Conservation (phyloP, 1,140 invertebrate genomes). For the Lepidurus packardi region DNA sequence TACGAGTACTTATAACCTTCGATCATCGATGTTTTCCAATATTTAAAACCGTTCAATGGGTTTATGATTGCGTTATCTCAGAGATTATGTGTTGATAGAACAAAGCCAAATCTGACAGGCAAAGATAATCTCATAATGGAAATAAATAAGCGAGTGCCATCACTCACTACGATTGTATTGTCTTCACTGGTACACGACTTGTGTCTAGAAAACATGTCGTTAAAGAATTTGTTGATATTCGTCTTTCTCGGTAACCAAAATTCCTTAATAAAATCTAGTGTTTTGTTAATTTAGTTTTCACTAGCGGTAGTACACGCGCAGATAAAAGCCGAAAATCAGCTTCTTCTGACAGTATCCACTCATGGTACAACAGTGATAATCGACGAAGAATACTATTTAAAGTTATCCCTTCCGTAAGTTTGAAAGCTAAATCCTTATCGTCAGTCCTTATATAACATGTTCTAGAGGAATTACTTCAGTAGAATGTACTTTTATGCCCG, state of each 20-base stretch:
- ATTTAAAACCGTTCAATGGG: neutral
- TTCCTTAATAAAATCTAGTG: neutral
- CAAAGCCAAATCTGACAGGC: too few species aligned
- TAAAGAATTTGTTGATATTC: neutral
- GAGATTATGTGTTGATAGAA: neutral
- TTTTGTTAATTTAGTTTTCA: neutral
- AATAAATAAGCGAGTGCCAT: too few species aligned
- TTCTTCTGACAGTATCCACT: neutral
- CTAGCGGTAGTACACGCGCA: neutral
- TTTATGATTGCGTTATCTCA: neutral
- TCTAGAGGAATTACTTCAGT: neutral
- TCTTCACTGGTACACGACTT: too few species aligned
- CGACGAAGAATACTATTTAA: slow-evolving; percentile 27
- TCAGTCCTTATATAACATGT: neutral
- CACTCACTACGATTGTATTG: too few species aligned
- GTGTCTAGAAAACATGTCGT: neutral
- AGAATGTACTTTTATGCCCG: neutral
- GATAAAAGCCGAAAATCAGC: neutral
- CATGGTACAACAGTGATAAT: slow-evolving; percentile 25
- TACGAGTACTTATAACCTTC: neutral
- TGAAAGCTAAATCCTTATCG: neutral
- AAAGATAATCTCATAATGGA: too few species aligned
- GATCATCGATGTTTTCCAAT: neutral
- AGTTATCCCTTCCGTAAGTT: neutral
- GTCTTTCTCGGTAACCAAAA: neutral